phyloP scores from a whole-genome alignment of 2,797 vertebrate genomes.

The Acanthornis magna region DNA sequence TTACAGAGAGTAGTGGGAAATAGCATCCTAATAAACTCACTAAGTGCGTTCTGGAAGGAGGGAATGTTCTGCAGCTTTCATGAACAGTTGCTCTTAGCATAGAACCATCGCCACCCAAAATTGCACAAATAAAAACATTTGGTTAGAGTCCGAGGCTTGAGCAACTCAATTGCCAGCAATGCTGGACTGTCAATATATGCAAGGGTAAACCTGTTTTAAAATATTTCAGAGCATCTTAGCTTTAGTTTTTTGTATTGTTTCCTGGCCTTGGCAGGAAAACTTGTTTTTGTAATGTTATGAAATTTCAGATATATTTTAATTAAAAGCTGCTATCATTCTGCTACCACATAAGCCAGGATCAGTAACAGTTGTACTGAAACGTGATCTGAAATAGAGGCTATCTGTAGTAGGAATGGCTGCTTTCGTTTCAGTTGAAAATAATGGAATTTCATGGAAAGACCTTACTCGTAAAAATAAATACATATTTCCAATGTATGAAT shows the following conservation, averaged over 20 bases:
- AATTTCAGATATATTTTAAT: neutral
- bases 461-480: neutral
- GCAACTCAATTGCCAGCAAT: neutral
- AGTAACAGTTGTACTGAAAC: neutral
- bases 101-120: neutral
- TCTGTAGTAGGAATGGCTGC: neutral
- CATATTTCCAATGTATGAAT: neutral
- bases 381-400: neutral
- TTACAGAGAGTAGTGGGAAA: neutral
- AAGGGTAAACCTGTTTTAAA: neutral
- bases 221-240: neutral
- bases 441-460: neutral
- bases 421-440: neutral
- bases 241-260: neutral
- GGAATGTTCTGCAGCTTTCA: neutral
- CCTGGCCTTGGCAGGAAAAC: neutral
- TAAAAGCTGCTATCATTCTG: neutral
- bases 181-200: neutral
- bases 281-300: neutral
- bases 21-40: neutral
- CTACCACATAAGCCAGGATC: neutral
- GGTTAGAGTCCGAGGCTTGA: fast-evolving
- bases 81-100: neutral
- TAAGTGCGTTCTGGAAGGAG: neutral
- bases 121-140: neutral